Conservation (phyloP, 2,888 invertebrate species). For the Rhorus exstirpatorius region DNA sequence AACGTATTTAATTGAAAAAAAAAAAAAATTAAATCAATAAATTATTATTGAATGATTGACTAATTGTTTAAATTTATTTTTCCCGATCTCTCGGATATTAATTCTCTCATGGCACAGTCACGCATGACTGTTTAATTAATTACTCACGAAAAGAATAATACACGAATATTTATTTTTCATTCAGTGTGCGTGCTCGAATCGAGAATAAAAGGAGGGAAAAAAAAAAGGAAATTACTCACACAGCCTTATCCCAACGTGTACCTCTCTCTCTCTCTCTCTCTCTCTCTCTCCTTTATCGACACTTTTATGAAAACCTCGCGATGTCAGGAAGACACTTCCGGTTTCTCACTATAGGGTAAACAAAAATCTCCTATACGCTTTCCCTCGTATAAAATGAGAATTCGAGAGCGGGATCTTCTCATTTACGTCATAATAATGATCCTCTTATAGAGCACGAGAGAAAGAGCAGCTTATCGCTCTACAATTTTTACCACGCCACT, state of each 20-base stretch:
- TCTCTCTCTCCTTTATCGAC: too few relatives aligned
- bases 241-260: too few relatives aligned
- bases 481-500: conserved; percentile 55
- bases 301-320: not conserved
- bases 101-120: too few relatives aligned
- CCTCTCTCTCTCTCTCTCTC: too few relatives aligned
- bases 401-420: conserved; percentile 55
- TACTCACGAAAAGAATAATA: not conserved
- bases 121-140: too few relatives aligned
- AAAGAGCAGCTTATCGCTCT: conserved; percentile 46
- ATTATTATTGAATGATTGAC: not conserved
- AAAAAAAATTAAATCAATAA: too few relatives aligned
- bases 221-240: not conserved
- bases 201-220: too few relatives aligned
- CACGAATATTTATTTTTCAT: not conserved
- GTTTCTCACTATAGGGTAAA: conserved; percentile 42
- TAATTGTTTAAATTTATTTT: not conserved
- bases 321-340: conserved; percentile 49
- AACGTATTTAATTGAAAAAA: not conserved
- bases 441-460: conserved; percentile 15
- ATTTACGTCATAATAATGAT: conserved; percentile 52
- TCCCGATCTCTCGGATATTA: too few relatives aligned
- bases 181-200: not conserved
- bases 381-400: conserved; percentile 11
- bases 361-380: conserved; percentile 41